Evolutionary conservation across 2,113 vertebrate genomes (phyloP).

Genomic region (Paedocypris sp.): DNA sequence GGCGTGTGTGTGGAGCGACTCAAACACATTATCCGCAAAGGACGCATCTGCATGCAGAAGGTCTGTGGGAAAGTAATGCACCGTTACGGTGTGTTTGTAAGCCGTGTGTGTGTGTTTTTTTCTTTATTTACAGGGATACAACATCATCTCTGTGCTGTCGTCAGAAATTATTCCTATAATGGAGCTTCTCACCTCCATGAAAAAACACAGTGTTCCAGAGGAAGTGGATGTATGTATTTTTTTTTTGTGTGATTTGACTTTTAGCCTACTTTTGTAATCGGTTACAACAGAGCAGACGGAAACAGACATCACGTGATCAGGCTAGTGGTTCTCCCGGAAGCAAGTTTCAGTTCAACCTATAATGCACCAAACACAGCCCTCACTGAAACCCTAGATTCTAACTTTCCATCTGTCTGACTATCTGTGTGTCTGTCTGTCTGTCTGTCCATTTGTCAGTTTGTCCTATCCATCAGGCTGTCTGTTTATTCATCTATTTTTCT

Average conservation of each 20-base stretch:
- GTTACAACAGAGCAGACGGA: too few species aligned
- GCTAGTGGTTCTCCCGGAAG: too few species aligned
- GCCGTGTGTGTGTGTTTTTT: not conserved
- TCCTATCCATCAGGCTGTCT: too few species aligned
- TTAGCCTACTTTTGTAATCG: too few species aligned
- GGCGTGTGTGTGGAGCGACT: slow-evolving; percentile 86
- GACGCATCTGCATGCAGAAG: slow-evolving; percentile 98
- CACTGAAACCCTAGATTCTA: too few species aligned
- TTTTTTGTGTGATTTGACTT: not conserved
- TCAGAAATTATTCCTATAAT: slow-evolving; percentile 91
- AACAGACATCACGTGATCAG: too few species aligned
- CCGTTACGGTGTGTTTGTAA: not conserved
- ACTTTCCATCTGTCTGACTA: too few species aligned
- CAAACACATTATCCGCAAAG: slow-evolving; percentile 89
- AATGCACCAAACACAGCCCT: too few species aligned
- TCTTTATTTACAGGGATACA: slow-evolving; percentile 69
- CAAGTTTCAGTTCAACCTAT: too few species aligned
- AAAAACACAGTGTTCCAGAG: slow-evolving; percentile 82
- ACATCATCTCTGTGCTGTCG: slow-evolving; percentile 86
- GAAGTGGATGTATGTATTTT: slow-evolving; percentile 78
- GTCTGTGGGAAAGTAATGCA: slow-evolving; percentile 47
- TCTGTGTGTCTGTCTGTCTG: too few species aligned
- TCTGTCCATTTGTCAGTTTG: too few species aligned
- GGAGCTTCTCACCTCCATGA: slow-evolving; percentile 94
- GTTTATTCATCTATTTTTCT: too few species aligned